Base-by-base conservation (phyloP, 2,797 vertebrate genomes). In the Eleutherodactylus coqui region DNA sequence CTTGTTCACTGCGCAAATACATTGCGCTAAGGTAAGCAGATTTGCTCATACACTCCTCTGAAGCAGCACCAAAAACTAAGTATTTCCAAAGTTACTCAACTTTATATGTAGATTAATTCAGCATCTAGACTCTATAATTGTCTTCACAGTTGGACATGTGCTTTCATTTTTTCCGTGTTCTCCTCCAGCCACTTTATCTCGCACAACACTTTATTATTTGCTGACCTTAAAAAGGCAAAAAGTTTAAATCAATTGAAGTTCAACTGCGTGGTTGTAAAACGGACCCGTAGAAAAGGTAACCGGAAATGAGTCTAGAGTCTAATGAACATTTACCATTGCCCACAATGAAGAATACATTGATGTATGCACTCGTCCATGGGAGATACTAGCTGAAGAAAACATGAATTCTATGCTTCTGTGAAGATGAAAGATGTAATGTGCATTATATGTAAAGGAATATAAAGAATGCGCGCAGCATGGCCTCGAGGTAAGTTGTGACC, bases 401-500 rank as follows among this genome's bases (percentile, higher is more conserved):
- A 73, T 73, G 9, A 73, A 58, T 43, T 73, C 21, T 73, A 10
- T 41, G 36, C 3, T 53, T 72, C 60, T 83, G 82, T 84, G n/a
- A 49, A 19, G 38, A 73, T 45, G 43, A 84, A 5, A 49, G 82
- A 84, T 58, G 75, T 76, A 83, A 64, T 43, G 77, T 53, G 36
- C 19, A 24, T 81, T 87, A 43, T 87, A 43, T n/a, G n/a, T 75
- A 62, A 47, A 75, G 43, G 43, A 69, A 64, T 32, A 75, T 32
- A 72, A 76, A 62, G 21, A 86, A 86, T 81, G 82, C 76, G 70
- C 58, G 55, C 77, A 75, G 64, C 51, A 53, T 62, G 17, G 58
- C 82, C 77, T 81, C 16, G 21, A 76, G 77, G 82, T 49, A 85
- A 76, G 41, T 27, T 43, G 62, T 53, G 77, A 77, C 82, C 86